Conservation (phyloP, 2,888 invertebrate genomes). For the Caenorhabditis zanzibari region DNA sequence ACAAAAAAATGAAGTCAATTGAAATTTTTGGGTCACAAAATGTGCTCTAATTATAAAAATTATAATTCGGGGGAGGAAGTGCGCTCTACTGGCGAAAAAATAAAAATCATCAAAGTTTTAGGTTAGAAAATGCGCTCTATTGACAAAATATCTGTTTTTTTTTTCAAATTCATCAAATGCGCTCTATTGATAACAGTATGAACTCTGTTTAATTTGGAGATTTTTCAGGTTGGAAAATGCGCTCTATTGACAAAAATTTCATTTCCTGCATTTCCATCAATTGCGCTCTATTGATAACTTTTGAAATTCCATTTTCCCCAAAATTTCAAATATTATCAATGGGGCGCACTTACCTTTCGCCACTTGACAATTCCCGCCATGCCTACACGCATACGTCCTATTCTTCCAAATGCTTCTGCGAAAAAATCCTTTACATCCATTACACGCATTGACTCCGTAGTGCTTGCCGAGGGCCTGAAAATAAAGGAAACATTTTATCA, state of each 20-base stretch:
- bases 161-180: no score
- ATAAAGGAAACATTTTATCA: background rate
- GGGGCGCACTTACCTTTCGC: slow-evolving; percentile 58
- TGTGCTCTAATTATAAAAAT: no score
- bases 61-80: background rate
- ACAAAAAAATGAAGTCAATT: no score
- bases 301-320: background rate
- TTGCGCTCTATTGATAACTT: background rate
- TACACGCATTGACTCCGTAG: slow-evolving; percentile 78
- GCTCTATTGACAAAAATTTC: no score
- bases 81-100: background rate
- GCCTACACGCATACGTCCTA: slow-evolving; percentile 72
- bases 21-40: no score
- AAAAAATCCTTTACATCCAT: slow-evolving; percentile 83
- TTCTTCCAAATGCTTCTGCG: slow-evolving; percentile 76
- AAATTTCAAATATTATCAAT: background rate
- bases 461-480: slow-evolving; percentile 76
- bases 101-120: no score
- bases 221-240: no score
- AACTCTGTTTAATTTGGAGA: no score
- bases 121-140: no score
- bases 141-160: no score
- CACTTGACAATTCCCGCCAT: slow-evolving; percentile 68
- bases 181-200: no score
- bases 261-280: no score